phyloP scores from a whole-genome alignment of 2,113 vertebrate genomes.

The Hypomesus transpacificus region DNA sequence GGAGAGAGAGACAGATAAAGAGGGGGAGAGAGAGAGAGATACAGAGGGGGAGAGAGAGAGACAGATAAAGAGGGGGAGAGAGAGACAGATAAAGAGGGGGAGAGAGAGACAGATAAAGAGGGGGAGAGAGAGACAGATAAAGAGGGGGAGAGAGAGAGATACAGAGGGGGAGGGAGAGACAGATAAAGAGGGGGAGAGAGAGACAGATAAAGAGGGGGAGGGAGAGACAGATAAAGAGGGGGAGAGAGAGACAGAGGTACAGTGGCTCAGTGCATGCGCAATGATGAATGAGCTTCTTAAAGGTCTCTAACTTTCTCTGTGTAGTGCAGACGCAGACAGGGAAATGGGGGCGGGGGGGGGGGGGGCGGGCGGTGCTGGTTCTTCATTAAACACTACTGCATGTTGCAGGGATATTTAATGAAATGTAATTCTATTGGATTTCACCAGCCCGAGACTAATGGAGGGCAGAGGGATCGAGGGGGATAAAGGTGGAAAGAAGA shows the following conservation, averaged over 20 bases:
- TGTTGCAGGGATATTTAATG: background rate
- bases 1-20: background rate
- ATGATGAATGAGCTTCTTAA: constrained; percentile 6
- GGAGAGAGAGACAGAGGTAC: background rate
- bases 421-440: background rate
- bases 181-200: background rate
- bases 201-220: background rate
- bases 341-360: background rate
- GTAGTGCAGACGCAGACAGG: background rate
- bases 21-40: background rate
- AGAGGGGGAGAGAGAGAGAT: background rate
- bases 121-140: background rate
- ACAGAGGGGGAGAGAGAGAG: too few species aligned
- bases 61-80: background rate
- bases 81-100: too few species aligned
- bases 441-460: background rate
- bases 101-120: background rate
- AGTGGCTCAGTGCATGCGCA: background rate
- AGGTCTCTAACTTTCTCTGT: constrained; percentile 1
- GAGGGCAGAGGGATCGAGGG: background rate
- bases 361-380: background rate
- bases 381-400: background rate
- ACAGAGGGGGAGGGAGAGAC: background rate
- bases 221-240: too few species aligned
- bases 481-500: background rate